Evolutionary conservation across 2,113 vertebrate genomes (phyloP).

Genomic region (Antennarius striatus): DNA sequence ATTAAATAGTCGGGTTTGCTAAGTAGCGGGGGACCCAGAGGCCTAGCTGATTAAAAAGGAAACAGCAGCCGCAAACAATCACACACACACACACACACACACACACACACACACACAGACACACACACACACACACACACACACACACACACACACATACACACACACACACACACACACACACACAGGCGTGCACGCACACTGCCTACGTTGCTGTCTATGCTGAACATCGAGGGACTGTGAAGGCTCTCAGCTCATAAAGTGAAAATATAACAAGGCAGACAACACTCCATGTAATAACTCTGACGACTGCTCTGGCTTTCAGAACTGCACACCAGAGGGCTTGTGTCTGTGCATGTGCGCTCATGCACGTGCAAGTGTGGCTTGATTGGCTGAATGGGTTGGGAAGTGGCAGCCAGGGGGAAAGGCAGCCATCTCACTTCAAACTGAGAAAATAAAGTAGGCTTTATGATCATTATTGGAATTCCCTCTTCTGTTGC

Average conservation of each 20-base stretch:
- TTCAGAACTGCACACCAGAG: conserved; percentile 4
- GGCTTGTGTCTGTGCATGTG: background rate
- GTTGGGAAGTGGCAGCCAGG: conserved; percentile 32
- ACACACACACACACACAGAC: conserved; percentile 20
- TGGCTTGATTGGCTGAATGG: too few species aligned
- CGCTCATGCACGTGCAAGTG: background rate
- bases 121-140: conserved; percentile 21
- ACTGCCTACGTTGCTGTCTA: conserved; percentile 56
- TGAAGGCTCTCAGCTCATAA: conserved; percentile 57
- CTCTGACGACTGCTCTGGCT: conserved; percentile 39
- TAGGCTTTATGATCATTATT: conserved; percentile 69
- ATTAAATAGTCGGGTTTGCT: conserved; percentile 10
- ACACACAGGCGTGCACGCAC: conserved; percentile 17
- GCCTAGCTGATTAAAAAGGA: too few species aligned
- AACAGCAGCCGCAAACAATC: conserved; percentile 1
- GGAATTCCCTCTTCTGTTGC: conserved; percentile 50
- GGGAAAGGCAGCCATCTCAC: conserved; percentile 37
- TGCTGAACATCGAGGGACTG: conserved; percentile 70
- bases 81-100: background rate
- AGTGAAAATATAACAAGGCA: conserved; percentile 68
- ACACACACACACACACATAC: background rate
- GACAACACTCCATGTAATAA: conserved; percentile 70
- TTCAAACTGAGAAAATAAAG: conserved; percentile 72
- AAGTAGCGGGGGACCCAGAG: background rate
- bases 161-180: conserved; percentile 21